phyloP scores from a whole-genome alignment of 2,888 invertebrate species.

The Oscheius sp. region DNA sequence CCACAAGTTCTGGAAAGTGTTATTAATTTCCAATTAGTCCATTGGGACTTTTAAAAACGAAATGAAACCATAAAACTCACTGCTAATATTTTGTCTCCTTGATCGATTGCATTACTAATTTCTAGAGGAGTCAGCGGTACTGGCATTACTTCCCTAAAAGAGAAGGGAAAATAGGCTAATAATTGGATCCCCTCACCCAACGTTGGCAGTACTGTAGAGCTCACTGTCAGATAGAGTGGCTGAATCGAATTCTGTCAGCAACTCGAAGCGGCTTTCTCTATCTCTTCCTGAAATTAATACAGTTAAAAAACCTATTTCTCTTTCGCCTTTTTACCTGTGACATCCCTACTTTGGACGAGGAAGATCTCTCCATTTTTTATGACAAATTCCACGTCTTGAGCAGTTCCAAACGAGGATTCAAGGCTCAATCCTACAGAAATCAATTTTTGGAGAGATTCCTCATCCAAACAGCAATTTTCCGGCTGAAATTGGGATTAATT shows the following conservation, averaged over 20 bases:
- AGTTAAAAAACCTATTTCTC: no score
- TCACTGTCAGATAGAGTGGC: conserved; percentile 78
- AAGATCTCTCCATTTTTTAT: conserved; percentile 74
- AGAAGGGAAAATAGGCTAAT: not conserved
- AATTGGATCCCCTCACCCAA: conserved; percentile 76
- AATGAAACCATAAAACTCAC: no score
- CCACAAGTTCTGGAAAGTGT: conserved; percentile 33
- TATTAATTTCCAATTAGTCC: not conserved
- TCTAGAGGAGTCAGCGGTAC: conserved; percentile 44
- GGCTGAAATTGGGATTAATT: conserved; percentile 30
- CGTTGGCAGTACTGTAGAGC: conserved; percentile 79
- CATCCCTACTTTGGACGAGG: conserved; percentile 67
- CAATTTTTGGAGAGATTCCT: conserved; percentile 69
- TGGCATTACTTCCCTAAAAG: conserved; percentile 75
- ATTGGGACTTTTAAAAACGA: no score
- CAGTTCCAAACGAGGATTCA: conserved; percentile 79
- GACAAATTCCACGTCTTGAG: conserved; percentile 86
- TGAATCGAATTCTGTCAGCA: conserved; percentile 82
- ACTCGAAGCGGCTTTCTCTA: conserved; percentile 81
- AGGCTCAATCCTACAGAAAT: conserved; percentile 76
- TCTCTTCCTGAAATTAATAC: conserved; percentile 76
- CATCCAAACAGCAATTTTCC: conserved; percentile 36
- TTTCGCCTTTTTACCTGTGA: no score
- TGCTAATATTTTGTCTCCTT: conserved; percentile 35
- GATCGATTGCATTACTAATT: conserved; percentile 20